phyloP scores from a whole-genome alignment of 2,113 vertebrate genomes.

The Nothocercus julius region DNA sequence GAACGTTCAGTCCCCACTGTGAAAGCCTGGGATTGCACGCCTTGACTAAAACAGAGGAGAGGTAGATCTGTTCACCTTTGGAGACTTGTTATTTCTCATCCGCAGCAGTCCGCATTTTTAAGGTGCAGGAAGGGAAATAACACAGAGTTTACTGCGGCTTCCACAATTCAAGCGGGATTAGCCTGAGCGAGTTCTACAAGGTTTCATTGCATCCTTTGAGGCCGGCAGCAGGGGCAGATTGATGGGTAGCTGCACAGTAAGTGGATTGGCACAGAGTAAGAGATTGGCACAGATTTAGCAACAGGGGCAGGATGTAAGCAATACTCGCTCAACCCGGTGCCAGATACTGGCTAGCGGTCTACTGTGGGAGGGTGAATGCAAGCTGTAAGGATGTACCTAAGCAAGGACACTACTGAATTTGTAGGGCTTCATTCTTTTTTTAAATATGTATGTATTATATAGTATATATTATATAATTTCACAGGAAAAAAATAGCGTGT shows the following conservation, averaged over 20 bases:
- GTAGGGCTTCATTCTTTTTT: not conserved
- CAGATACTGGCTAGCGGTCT: not conserved
- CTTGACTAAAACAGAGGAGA: not conserved
- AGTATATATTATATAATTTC: not conserved
- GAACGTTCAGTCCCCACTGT: not conserved
- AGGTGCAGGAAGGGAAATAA: not conserved
- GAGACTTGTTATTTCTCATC: conserved; percentile 18
- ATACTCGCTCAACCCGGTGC: conserved; percentile 14
- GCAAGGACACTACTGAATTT: conserved; percentile 31
- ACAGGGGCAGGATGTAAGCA: conserved; percentile 19
- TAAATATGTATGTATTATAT: too few relatives aligned
- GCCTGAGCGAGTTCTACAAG: not conserved
- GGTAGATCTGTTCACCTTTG: not conserved
- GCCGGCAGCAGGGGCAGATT: conserved; percentile 17
- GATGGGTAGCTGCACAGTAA: conserved; percentile 22
- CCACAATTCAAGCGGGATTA: conserved; percentile 39
- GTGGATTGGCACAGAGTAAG: conserved; percentile 20
- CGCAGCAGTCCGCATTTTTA: not conserved
- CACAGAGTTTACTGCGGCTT: not conserved
- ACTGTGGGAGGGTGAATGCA: not conserved
- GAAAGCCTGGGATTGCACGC: not conserved
- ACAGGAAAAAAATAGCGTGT: conserved; percentile 11
- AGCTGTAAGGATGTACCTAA: not conserved
- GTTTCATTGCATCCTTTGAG: conserved; percentile 37
- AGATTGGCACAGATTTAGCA: not conserved